Base-by-base conservation (phyloP, 2,888 invertebrate species). In the Oligia latruncula region DNA sequence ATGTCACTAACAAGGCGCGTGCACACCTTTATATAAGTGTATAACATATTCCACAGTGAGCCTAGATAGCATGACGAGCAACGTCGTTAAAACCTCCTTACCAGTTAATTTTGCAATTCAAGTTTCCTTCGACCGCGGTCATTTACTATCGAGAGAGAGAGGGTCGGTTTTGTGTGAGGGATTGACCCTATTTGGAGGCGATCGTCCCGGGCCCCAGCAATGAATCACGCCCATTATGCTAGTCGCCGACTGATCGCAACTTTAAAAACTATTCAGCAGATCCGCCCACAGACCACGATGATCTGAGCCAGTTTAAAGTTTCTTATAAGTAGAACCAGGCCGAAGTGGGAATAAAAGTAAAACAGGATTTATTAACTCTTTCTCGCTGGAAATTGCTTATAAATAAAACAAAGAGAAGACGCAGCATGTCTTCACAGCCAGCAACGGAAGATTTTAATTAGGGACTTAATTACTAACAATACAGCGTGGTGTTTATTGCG, bases 1-100 rank as follows among this genome's bases (percentile, higher is more conserved):
- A 90, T 91, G 92, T 91, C 86, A 87, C 91, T 92, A 93, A 92
- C 91, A 90, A 93, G 92, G 87, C 82, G 89, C 85, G 88, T 77
- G 80, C 79, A 71, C 78, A 80, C 49, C 82, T 90, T 92, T 92
- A 92, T 91, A 84, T 93, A 93, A 93, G 90, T 92, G 87, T 80
- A 80, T 78, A 83, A 77, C 85, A 80, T 83, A 83, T 87, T 87
- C 80, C 81, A 84, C 80, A 60, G 77, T 55, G 60, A 64, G 74
- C 79, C 55, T 79, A 77, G 77, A 65, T 76, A 77, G 77, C 55
- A 49, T 80, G 83, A 80, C 66, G 68, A 77, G 43, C 62, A 73
- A 74, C 43, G 71, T 75, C 72, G 52, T 66, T 77, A 75, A 73
- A 77, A 73, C 64, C 80, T 75, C 43, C 58, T 73, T 65, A 62